Conservation (phyloP, 2,797 vertebrate species). For the Galaxias olidus region DNA sequence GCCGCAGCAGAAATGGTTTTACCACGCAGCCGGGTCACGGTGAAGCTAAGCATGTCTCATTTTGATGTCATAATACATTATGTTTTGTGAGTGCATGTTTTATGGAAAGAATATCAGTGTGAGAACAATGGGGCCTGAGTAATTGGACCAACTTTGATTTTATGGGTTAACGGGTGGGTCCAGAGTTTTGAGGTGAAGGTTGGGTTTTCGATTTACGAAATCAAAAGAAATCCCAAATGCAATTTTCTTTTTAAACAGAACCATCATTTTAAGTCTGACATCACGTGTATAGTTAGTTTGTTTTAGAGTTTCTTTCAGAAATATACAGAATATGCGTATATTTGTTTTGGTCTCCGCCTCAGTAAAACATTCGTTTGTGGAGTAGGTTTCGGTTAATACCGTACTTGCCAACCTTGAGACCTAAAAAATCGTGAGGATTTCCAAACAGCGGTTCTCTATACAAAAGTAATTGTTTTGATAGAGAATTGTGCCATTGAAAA, state of each 20-base stretch:
- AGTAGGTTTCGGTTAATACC: no score
- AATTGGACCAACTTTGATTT: constrained; percentile 8
- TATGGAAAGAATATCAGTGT: constrained; percentile 10
- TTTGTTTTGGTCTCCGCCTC: no score
- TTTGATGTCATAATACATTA: constrained; percentile 32
- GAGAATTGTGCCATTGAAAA: no score
- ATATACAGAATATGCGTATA: not conserved
- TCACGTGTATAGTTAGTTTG: not conserved
- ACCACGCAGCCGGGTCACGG: constrained; percentile 31
- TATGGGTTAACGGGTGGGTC: not conserved
- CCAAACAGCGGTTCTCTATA: no score
- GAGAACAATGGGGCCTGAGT: constrained; percentile 6
- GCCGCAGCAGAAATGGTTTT: constrained; percentile 45
- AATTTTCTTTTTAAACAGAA: no score
- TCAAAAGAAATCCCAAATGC: no score
- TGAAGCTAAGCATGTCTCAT: constrained; percentile 34
- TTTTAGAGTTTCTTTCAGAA: not conserved
- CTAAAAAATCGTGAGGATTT: no score
- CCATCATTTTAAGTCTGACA: no score
- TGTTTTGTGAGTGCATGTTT: constrained; percentile 1
- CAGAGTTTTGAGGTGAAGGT: not conserved
- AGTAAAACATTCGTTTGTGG: no score
- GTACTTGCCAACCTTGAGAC: no score
- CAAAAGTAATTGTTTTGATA: no score
- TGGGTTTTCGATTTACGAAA: not conserved